Conservation (phyloP, 2,113 vertebrate genomes). For the Balaeniceps rex region DNA sequence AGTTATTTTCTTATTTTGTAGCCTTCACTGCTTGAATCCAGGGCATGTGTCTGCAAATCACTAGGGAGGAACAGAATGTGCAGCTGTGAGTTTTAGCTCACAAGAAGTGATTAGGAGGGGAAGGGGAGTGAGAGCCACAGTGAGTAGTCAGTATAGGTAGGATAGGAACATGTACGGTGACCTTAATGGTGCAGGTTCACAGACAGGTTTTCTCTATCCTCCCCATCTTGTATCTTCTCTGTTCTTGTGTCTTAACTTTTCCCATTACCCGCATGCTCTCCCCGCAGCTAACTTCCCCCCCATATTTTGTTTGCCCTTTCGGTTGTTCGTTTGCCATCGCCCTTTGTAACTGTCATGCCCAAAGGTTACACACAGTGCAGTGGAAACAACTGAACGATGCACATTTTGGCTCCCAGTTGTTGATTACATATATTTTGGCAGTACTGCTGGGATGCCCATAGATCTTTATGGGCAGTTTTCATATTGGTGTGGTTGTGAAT, state of each 20-base stretch:
- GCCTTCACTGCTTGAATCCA: neutral
- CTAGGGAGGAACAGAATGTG: neutral
- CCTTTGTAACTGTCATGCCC: neutral
- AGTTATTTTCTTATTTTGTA: neutral
- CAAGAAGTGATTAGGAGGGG: neutral
- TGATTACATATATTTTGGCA: fast-evolving
- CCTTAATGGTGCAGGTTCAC: neutral
- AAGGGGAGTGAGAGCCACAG: neutral
- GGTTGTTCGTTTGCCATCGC: neutral
- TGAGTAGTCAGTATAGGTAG: too few relatives aligned
- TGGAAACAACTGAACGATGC: neutral
- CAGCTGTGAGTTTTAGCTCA: neutral
- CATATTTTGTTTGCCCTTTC: neutral
- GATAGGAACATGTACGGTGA: neutral
- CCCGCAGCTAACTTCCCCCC: too few relatives aligned
- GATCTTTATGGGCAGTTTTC: neutral
- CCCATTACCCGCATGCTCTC: neutral
- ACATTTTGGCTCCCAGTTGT: neutral
- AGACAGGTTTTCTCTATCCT: neutral
- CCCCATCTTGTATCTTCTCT: neutral
- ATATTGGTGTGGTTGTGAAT: neutral
- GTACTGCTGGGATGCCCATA: neutral
- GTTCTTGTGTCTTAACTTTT: neutral
- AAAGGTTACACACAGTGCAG: neutral
- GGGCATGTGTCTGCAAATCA: neutral